Evolutionary conservation across 2,888 invertebrate genomes (phyloP).

Genomic region (Glyphotaelius pellucidus): DNA sequence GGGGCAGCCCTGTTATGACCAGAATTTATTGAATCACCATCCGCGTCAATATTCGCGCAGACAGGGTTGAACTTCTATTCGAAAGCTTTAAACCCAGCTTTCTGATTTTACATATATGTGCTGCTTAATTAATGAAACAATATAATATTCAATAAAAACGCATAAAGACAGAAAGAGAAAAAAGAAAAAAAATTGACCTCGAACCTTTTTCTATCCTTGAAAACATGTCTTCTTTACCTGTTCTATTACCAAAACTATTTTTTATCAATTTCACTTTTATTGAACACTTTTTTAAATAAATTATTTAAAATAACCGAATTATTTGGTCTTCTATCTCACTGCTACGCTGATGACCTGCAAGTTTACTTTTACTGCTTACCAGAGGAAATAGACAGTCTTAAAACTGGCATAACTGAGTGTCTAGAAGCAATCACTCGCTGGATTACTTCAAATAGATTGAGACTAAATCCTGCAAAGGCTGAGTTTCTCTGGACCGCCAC

Average conservation of each 20-base stretch:
- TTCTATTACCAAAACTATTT: not conserved
- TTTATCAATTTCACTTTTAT: too few species aligned
- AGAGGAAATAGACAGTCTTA: too few species aligned
- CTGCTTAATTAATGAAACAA: not conserved
- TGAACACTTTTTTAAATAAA: too few species aligned
- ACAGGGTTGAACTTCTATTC: not conserved
- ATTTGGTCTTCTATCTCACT: too few species aligned
- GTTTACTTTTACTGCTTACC: too few species aligned
- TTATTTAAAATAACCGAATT: too few species aligned
- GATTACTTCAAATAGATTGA: too few species aligned
- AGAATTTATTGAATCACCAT: conserved; percentile 46
- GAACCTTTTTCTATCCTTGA: not conserved
- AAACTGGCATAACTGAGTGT: too few species aligned
- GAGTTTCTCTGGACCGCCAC: too few species aligned
- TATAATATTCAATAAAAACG: not conserved
- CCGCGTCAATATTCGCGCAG: conserved; percentile 38
- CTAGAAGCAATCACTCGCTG: too few species aligned
- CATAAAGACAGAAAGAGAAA: not conserved
- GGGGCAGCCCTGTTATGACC: conserved; percentile 16
- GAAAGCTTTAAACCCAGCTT: not conserved
- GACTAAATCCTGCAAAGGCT: too few species aligned
- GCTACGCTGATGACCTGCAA: too few species aligned
- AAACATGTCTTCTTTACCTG: not conserved
- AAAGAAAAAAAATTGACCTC: not conserved
- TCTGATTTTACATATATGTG: not conserved